Base-by-base conservation (phyloP, 2,113 vertebrate genomes). In the Artemisiospiza belli region DNA sequence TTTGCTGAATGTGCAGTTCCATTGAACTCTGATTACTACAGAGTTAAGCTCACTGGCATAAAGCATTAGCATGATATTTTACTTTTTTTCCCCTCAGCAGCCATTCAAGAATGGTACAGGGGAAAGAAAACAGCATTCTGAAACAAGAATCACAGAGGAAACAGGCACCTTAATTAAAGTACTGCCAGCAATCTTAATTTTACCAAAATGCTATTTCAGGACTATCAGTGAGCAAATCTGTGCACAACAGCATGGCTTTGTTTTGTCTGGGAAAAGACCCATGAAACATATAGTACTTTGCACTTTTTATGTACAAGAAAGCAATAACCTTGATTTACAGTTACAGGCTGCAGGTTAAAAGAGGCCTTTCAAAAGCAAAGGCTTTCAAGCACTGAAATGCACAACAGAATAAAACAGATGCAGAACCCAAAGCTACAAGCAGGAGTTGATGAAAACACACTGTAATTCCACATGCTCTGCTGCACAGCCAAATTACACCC, bases 391-490 rank as follows among this genome's bases (percentile, higher is more conserved):
- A 74, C 75, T 74, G 58, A 87, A 92, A 89, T 44, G 68, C 23
- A 82, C 80, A 43, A 75, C 28, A 4, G 6, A 92, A 62, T 49
- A 72, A 87, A 92, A 67, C 8, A 94, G 67, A 79, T 55, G 43
- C 88, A 96, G 95, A 97, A 97, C 64, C 79, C 87, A 93, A 96
- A 97, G 96, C 92, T 87, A 96, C 4, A 13, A 78, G 84, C 75
- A 91, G 87, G 67, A 96, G 68, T 54, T 96, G 92, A 97, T 97
- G 94, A 97, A 98, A 98, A 92, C 28, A n/a, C 24, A 51, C 49
- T 94, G 88, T 97, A 97, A 98, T 97, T 97, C 68, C 93, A 59
- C 39, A 35, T 28, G 96, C 94, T 97, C 35, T 58, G 84, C 91
- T 67, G 54, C 95, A 83, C 78, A 90, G 68, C n/a, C 96, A 76